phyloP scores from a whole-genome alignment of 2,113 vertebrate species.

The Microtus oregoni region DNA sequence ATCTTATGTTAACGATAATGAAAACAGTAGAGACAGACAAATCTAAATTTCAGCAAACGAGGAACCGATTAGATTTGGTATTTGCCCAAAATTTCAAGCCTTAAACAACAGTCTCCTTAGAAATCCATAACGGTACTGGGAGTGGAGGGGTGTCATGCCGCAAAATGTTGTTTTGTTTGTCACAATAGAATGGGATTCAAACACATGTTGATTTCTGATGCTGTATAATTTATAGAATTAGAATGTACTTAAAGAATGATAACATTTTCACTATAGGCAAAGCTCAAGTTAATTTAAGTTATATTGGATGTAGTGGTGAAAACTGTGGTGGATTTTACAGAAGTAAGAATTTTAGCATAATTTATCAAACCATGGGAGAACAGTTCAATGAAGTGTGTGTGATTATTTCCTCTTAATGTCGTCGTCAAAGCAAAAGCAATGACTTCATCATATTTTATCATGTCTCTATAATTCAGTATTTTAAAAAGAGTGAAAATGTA shows the following conservation, averaged over 20 bases:
- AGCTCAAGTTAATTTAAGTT: slow-evolving; percentile 30
- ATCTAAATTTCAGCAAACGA: background rate
- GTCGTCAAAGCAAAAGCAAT: slow-evolving; percentile 32
- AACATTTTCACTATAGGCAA: background rate
- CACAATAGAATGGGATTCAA: slow-evolving; percentile 23
- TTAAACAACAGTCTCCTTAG: background rate
- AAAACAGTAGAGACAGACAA: background rate
- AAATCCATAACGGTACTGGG: slow-evolving; percentile 7
- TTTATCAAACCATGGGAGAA: background rate
- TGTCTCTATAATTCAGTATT: background rate
- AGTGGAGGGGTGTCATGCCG: background rate
- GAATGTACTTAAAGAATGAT: slow-evolving; percentile 38
- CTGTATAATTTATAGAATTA: slow-evolving; percentile 48
- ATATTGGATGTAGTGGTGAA: background rate
- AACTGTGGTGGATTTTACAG: slow-evolving; percentile 46
- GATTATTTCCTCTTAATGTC: slow-evolving; percentile 61
- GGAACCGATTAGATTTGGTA: background rate
- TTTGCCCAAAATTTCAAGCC: slow-evolving; percentile 24
- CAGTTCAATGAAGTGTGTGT: slow-evolving; percentile 19
- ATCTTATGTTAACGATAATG: slow-evolving; percentile 17
- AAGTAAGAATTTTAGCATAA: background rate
- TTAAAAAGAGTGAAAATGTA: slow-evolving; percentile 26
- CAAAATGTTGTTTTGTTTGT: slow-evolving; percentile 8
- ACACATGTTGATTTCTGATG: slow-evolving; percentile 2
- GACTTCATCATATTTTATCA: slow-evolving; percentile 5